These are phyloP conservation scores for Todus mexicanus DNA, from an alignment of 2,797 vertebrate genomes.

Conservation along the genomic window DNA sequence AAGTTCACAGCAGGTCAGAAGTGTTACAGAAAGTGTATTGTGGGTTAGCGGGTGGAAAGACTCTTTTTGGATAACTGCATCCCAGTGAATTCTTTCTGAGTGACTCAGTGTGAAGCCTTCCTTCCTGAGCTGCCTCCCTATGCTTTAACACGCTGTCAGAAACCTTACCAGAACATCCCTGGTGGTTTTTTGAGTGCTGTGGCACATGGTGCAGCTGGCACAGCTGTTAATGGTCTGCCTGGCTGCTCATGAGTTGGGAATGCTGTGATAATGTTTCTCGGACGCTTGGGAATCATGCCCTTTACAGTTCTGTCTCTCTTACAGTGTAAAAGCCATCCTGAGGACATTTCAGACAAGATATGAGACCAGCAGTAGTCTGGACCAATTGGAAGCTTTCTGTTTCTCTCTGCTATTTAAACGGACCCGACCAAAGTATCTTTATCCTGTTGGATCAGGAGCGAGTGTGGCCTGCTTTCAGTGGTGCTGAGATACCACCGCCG, in stretches of 20 bases:
- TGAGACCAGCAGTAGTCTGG: not conserved
- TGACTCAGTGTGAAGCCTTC: not conserved
- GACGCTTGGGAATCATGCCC: not conserved
- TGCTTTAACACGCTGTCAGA: not conserved
- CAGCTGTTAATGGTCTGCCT: not conserved
- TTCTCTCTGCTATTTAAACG: not conserved
- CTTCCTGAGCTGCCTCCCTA: not conserved
- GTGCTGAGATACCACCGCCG: not conserved
- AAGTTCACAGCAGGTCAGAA: not conserved
- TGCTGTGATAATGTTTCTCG: not conserved
- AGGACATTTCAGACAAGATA: not conserved
- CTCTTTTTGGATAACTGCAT: not conserved
- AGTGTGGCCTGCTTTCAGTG: not conserved
- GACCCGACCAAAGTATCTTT: not conserved
- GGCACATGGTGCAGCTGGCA: not conserved
- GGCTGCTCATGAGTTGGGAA: not conserved
- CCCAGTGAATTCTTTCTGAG: not conserved
- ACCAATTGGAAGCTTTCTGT: not conserved
- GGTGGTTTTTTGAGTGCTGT: not conserved
- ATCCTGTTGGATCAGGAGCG: not conserved
- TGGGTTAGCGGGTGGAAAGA: not conserved
- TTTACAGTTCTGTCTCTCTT: not conserved
- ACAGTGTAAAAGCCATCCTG: not conserved
- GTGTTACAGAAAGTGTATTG: not conserved
- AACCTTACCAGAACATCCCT: not conserved